These are phyloP conservation scores for Mesaphorura yosii DNA, from an alignment of 1,140 invertebrate genomes.

Conservation along the genomic window DNA sequence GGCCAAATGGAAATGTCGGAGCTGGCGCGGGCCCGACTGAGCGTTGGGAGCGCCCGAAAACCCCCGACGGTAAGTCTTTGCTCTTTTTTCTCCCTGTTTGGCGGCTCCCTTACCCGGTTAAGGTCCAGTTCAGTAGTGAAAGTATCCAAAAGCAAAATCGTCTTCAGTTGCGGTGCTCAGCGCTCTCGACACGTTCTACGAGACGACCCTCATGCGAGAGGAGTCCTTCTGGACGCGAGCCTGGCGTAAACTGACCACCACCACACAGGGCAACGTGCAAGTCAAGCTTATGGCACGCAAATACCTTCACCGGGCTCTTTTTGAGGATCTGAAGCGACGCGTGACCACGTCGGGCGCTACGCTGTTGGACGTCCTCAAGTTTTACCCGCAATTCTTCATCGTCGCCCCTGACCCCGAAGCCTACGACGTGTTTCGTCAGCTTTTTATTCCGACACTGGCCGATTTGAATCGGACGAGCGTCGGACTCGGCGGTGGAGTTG, in stretches of 20 bases:
- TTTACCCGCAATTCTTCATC: constrained; percentile 28
- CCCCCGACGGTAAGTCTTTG: constrained; percentile 6
- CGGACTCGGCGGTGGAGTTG: constrained; percentile 43
- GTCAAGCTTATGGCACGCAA: constrained; percentile 11
- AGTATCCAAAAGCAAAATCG: no score
- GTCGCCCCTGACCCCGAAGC: constrained; percentile 64
- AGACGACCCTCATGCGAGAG: constrained; percentile 9
- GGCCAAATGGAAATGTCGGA: constrained; percentile 10
- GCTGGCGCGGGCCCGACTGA: constrained; percentile 18
- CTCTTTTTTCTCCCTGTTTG: neutral
- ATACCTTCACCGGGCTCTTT: constrained; percentile 14
- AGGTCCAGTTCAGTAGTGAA: neutral
- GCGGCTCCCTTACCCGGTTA: neutral
- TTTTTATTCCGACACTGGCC: constrained; percentile 62
- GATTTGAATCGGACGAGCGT: constrained; percentile 52
- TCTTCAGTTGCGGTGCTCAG: neutral
- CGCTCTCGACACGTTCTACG: constrained; percentile 17
- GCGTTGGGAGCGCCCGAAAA: constrained; percentile 25
- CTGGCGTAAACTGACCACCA: constrained; percentile 16
- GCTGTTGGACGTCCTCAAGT: constrained; percentile 29
- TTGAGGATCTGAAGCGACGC: constrained; percentile 14
- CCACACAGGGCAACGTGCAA: neutral
- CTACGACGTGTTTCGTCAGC: constrained; percentile 64
- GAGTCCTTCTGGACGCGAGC: constrained; percentile 23
- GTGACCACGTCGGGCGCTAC: constrained; percentile 16